Conservation (phyloP, 2,113 vertebrate genomes). For the Physeter macrocephalus region DNA sequence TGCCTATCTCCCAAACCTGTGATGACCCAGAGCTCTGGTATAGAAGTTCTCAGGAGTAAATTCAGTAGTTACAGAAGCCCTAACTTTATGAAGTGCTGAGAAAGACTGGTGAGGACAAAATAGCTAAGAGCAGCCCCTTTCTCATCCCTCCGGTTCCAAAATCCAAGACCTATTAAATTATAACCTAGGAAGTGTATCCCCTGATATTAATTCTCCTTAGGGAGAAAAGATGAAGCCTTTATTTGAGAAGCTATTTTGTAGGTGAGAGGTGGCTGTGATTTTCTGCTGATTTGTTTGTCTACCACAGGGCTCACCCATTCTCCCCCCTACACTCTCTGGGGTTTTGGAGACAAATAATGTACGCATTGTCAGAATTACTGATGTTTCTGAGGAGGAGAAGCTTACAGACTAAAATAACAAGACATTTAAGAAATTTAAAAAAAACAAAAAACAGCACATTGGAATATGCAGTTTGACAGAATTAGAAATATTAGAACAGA, state of each 20-base stretch:
- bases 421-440: not conserved
- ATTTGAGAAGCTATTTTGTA: not conserved
- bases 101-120: not conserved
- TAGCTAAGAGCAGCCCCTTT: not conserved
- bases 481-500: not conserved
- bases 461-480: not conserved
- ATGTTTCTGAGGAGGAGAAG: not conserved
- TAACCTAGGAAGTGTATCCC: not conserved
- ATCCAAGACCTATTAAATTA: not conserved
- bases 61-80: not conserved
- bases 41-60: not conserved
- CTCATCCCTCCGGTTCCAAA: not conserved
- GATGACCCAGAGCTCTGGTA: not conserved
- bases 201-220: not conserved
- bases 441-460: not conserved
- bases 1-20: not conserved
- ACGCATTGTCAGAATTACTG: not conserved
- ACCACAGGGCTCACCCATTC: not conserved
- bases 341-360: not conserved
- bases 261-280: not conserved
- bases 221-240: not conserved
- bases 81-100: not conserved
- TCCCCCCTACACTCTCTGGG: fast-evolving
- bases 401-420: not conserved
- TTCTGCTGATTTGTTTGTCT: not conserved